These are phyloP conservation scores for Theropithecus gelada DNA, from an alignment of 2,113 vertebrate genomes.

Conservation along the genomic window DNA sequence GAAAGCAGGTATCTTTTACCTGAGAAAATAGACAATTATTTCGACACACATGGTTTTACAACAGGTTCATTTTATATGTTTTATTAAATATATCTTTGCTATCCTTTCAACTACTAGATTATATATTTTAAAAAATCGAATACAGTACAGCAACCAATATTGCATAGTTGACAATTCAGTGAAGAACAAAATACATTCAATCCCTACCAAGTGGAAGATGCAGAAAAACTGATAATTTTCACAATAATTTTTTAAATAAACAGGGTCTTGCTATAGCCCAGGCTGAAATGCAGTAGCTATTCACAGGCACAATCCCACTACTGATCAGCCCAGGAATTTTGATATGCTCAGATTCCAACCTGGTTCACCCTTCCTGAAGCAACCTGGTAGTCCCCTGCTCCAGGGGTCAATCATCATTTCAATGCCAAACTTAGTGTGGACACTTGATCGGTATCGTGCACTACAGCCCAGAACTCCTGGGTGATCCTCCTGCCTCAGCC, in stretches of 20 bases:
- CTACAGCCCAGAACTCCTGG: background rate
- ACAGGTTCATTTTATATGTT: conserved; percentile 13
- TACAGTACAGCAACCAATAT: background rate
- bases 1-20: conserved; percentile 93
- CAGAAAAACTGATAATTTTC: background rate
- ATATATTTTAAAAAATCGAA: background rate
- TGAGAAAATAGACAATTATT: conserved; percentile 77
- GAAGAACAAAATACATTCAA: background rate
- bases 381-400: background rate
- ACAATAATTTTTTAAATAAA: background rate
- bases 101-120: background rate
- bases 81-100: background rate
- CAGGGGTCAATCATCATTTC: background rate
- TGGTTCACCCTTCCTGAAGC: background rate
- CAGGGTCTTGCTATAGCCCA: background rate
- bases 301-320: background rate
- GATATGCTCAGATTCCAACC: background rate
- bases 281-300: background rate
- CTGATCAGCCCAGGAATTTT: background rate
- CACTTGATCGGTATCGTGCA: background rate
- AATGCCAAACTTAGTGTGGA: background rate
- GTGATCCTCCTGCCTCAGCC: background rate
- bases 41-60: background rate
- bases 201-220: background rate
- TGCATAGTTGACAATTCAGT: background rate